Conservation (phyloP, 2,797 vertebrate species). For the Rhinogobio ventralis region DNA sequence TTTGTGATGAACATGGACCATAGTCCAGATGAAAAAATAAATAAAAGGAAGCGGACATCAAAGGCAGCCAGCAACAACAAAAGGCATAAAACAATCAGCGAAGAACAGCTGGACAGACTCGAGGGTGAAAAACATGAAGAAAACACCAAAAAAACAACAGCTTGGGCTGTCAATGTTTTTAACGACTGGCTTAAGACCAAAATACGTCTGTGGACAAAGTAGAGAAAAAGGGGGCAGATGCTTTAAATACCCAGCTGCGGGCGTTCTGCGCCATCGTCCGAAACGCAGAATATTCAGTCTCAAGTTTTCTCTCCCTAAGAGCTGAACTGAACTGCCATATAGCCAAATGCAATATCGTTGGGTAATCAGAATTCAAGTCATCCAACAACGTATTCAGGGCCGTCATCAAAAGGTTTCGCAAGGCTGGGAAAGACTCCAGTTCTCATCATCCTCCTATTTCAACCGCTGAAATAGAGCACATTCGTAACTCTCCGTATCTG, state of each 20-base stretch:
- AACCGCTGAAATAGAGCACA: background rate
- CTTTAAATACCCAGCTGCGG: background rate
- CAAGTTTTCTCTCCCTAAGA: background rate
- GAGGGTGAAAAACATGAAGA: background rate
- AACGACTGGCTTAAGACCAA: background rate
- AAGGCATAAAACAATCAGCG: background rate
- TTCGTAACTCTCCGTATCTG: background rate
- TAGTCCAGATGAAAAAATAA: background rate
- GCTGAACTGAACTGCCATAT: background rate
- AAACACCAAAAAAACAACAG: background rate
- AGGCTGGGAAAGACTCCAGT: background rate
- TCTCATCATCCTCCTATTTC: background rate
- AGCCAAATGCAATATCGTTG: background rate
- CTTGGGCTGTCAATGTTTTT: constrained; percentile 1
- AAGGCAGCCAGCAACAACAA: background rate
- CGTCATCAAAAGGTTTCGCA: background rate
- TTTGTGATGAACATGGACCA: background rate
- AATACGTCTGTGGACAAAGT: background rate
- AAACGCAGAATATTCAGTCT: background rate
- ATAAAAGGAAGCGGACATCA: background rate
- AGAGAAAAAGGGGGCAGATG: background rate
- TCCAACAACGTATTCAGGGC: background rate
- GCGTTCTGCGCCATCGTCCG: background rate
- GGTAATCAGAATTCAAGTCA: background rate
- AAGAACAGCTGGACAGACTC: background rate